These are phyloP conservation scores for Bombus fervidus DNA, from an alignment of 1,140 invertebrate species.

Conservation along the genomic window DNA sequence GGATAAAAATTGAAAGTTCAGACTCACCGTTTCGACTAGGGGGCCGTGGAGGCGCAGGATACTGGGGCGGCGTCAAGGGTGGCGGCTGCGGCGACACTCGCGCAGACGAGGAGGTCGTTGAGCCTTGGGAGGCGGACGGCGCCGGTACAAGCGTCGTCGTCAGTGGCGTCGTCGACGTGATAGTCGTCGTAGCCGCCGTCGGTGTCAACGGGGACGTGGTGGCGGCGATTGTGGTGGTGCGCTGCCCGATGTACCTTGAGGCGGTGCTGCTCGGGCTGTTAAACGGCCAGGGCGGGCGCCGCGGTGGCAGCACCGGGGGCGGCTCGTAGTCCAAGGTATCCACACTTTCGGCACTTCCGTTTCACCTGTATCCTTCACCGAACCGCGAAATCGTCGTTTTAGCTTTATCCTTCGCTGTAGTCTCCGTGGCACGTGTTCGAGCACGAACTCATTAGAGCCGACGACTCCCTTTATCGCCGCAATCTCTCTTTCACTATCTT, in stretches of 20 bases:
- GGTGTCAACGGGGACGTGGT: slow-evolving; percentile 55
- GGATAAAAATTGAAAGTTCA: background rate
- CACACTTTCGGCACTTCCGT: slow-evolving; percentile 68
- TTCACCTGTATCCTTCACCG: slow-evolving; percentile 65
- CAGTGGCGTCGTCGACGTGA: slow-evolving; percentile 50
- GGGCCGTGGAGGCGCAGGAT: slow-evolving; percentile 81
- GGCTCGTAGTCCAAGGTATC: slow-evolving; percentile 80
- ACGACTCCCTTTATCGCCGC: background rate
- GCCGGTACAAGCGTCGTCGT: slow-evolving; percentile 48
- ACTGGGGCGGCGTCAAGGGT: slow-evolving; percentile 79
- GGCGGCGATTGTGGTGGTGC: slow-evolving; percentile 41
- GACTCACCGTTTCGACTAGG: slow-evolving; percentile 81
- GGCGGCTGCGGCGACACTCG: slow-evolving; percentile 69
- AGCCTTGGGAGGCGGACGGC: slow-evolving; percentile 54
- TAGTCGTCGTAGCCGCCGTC: slow-evolving; percentile 49
- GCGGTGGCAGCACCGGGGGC: slow-evolving; percentile 82
- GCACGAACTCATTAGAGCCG: slow-evolving; percentile 1
- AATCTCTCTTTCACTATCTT: background rate
- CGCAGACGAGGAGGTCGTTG: slow-evolving; percentile 60
- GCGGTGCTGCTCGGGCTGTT: slow-evolving; percentile 73
- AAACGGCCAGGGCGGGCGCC: slow-evolving; percentile 80
- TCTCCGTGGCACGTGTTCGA: slow-evolving; percentile 23
- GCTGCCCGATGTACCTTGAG: slow-evolving; percentile 58
- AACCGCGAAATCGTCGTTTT: slow-evolving; percentile 42
- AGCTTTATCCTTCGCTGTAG: slow-evolving; percentile 19